Evolutionary conservation across 1,140 invertebrate species (phyloP), one percentile per base, ranked within the genome.

Genomic region (Eulimnadia texana): DNA sequence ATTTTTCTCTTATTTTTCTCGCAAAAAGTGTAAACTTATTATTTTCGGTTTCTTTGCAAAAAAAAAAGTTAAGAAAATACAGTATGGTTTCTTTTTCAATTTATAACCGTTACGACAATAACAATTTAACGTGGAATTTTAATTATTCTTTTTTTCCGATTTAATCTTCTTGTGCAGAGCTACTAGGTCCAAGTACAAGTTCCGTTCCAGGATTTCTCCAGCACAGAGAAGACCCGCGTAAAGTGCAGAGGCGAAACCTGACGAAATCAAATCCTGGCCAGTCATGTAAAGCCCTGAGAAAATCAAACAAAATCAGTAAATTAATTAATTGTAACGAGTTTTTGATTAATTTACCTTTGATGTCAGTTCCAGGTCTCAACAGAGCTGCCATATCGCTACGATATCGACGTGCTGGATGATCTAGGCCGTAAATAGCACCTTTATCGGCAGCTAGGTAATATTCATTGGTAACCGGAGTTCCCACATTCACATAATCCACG

Each of bases 361-460:
- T 71, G 29, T 71, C 74, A 11, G 73, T 73, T 49, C 72, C 67
- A 9, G 74, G 64, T 49, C 75, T 61, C 0, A 76, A 67, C 11
- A 69, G 60, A 13, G 68, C 64, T 20, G 67, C 63, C 2, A 66
- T 64, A 20, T 72, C 68, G 2, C 70, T 67, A 6, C 53, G 57
- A 62, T 73, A 74, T 9, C 74, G 66, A 11, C 62, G 42, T 3
- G 55, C 61, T 22, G 63, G 66, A 62, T 75, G 73, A 54, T 75
- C 69, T 51, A 75, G 64, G 2, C 74, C 75, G 53, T 75, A 76
- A 64, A 73, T 73, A 59, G 74, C 73, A 42, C 75, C 74, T 20
- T 67, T 62, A 6, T 69, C 64, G 47, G 69, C 63, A 10, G 67
- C 70, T 16, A 76, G 64, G 64, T 76, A 75, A 65, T 70, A 67